A percentile compares a stretch with the other conserved stretches of the same genome.
Conservation (phyloP, 2,797 vertebrate genomes). For the Lithobates sylvaticus region DNA sequence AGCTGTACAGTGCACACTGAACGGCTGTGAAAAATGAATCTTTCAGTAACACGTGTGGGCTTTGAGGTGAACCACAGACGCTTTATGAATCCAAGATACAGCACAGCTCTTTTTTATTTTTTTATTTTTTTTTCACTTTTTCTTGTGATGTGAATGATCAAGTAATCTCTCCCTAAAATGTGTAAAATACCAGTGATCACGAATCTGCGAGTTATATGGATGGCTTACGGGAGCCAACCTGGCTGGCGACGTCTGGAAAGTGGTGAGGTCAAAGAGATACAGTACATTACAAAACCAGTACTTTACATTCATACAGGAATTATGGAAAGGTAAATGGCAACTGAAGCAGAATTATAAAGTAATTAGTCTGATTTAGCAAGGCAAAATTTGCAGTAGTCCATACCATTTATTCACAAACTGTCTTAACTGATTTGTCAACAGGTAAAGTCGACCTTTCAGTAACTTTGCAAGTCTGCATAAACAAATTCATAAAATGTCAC, state of each 20-base stretch:
- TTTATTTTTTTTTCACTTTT: neutral
- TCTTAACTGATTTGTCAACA: no score
- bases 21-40: slow-evolving; percentile 4
- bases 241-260: slow-evolving; percentile 6
- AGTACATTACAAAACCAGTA: neutral
- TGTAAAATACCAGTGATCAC: slow-evolving; percentile 4
- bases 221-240: neutral
- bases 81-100: slow-evolving; percentile 2
- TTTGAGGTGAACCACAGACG: slow-evolving; percentile 18
- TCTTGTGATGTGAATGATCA: neutral
- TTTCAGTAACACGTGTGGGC: slow-evolving; percentile 14
- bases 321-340: neutral
- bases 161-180: slow-evolving; percentile 4
- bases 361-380: no score
- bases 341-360: neutral
- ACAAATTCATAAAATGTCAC: no score
- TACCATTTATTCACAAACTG: no score
- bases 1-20: neutral
- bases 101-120: neutral
- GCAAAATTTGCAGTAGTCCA: no score
- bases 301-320: neutral
- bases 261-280: neutral
- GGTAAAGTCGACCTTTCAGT: no score
- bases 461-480: no score
- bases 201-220: neutral